Evolutionary conservation across 2,888 invertebrate species (phyloP), one percentile per base, ranked within the genome.

Genomic region (Torymus aiolomorphi): DNA sequence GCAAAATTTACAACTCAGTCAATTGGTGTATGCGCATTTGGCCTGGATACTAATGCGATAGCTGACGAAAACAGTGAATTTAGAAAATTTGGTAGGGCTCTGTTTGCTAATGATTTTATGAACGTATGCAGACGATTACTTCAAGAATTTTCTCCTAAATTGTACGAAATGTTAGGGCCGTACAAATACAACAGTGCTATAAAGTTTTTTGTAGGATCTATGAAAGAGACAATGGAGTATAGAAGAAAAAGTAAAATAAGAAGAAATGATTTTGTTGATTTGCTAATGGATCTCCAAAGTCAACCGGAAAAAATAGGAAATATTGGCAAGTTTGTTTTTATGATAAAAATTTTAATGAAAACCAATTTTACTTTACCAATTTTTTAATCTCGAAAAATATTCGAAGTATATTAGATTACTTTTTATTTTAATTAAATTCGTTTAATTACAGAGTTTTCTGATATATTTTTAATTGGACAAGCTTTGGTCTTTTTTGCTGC

Each of bases 21-120:
- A 0, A 92, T 92, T 62, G 91, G 91, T 11, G 86, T 88, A 0
- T 91, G 91, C 62, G 91, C 88, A 3, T 92, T 91, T 84, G 91
- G 91, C 0, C 86, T 91, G 13, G 86, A 91, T 20, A 87, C 89
- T 77, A 90, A 91, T 61, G 85, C 90, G 0, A 82, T 91, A 24
- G 82, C 83, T 0, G 86, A 90, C 16, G 87, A 89, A 13, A 82
- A 90, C 1, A 89, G 88, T 56, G 85, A 89, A 20, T 91, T 91
- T 83, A 86, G 89, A 2, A 82, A 84, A 73, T 90, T 90, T 87
- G 90, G 90, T 1, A 82, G 84, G 24, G 83, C 75, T 3, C 81
- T 90, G 0, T 87, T 91, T 31, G 24, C 75, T 0, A 77, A 86
- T 1, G 78, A 70, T 2, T 71, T 83, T 3, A 78, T 10, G 24